Evolutionary conservation across 2,797 vertebrate genomes (phyloP), one percentile per base, ranked within the genome.

Genomic region (Phalloptychus januarius): DNA sequence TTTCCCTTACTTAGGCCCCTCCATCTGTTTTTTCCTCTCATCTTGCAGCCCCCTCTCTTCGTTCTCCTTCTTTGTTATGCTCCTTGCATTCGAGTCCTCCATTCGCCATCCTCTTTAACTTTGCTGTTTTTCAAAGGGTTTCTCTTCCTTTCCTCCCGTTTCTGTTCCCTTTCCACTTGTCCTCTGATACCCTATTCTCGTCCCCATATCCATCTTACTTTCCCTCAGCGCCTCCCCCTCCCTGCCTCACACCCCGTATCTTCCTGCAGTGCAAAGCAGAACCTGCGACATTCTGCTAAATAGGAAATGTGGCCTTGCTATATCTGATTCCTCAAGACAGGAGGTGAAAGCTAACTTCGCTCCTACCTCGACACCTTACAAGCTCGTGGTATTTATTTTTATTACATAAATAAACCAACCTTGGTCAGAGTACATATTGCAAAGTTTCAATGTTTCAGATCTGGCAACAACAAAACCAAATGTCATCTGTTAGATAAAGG

Each of bases 221-320:
- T 54, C 76, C 79, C 82, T 75, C 75, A 71, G 46, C 71, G 80
- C 74, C 72, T 36, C 74, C 46, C 25, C 72, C 61, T 70, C 58
- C 46, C 83, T 76, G 63, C 79, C 20, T 74, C 52, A 74, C 15
- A 16, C 72, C 38, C 72, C 25, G 5, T 82, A 50, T 83, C 83
- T 85, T 88, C 81, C 88, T 61, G 87, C 83, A 84, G 83, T 83
- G 87, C 86, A 88, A 87, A 89, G 81, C 88, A 44, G 83, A 92
- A 89, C 91, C 91, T 90, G 90, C 89, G 74, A 90, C 92, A 91
- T 83, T 91, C 87, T 71, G 81, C 85, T 91, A 90, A 93, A 92
- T 88, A 85, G 91, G 83, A 88, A 85, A 81, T 90, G 88, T 87
- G 87, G 91, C 88, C 88, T 88, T 83, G 88, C 85, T 89, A 18